Base-by-base conservation (phyloP, 2,113 vertebrate genomes). In the Mola mola region DNA sequence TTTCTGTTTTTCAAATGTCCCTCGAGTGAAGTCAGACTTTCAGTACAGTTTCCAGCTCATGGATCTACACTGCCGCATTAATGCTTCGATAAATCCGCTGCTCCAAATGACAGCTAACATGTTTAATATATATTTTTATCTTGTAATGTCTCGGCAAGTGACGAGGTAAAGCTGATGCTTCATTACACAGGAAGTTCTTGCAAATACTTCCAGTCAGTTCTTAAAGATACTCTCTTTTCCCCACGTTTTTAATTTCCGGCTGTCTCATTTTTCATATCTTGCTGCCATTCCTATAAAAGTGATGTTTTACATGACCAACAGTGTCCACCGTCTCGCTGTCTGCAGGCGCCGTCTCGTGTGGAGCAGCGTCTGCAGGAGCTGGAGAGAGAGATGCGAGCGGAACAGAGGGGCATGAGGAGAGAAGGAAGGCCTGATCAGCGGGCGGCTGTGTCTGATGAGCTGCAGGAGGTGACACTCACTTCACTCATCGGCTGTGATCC, bases 351-450 rank as follows among this genome's bases (percentile, higher is more conserved):
- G 0, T 91, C 94, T 50, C 93, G 92, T 0, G 94, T 97, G 51
- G 95, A 97, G 83, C 91, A 84, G 34, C 93, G 94, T 60, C 93
- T 98, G 69, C 93, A 95, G 69, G 94, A 96, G 72, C 91, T 97
- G 57, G 94, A 97, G 64, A 90, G 88, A 73, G 94, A 94, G 79
- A 93, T 95, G 90, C 89, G 66, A 42, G 40, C 81, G 0, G 94
- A 94, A 73, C 88, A 89, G 12, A 90, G 91, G 33, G 62, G 90
- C 3, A 59, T 87, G 7, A 59, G 48, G 11, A 29, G 74, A 20
- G 94, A 93, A 42, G 87, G 85, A 36, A 91, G 88, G 11, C 90
- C 93, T 6, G 89, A 93, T 44, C 93, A 93, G 6, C 50, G 91
- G 78, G 92, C 79, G 24, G 87, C 82, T 1, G 37, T 92, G 88